phyloP scores from a whole-genome alignment of 2,888 invertebrate genomes.

The Eudasyphora cyanicolor region DNA sequence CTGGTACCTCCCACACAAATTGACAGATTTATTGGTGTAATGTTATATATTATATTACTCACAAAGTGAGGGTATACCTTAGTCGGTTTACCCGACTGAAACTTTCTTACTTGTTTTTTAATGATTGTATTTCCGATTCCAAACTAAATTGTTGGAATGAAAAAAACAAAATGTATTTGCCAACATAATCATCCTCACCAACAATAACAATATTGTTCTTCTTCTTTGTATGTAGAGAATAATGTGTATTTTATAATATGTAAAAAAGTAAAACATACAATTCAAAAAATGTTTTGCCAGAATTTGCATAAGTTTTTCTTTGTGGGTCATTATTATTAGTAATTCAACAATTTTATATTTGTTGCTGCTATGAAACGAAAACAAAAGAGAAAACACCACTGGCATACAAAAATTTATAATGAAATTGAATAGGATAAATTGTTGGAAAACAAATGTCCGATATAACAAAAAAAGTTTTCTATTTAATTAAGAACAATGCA shows the following conservation, averaged over 20 bases:
- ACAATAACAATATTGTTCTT: neutral
- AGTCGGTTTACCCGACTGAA: too few species aligned
- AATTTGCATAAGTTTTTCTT: neutral
- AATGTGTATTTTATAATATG: too few species aligned
- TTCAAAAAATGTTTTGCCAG: neutral
- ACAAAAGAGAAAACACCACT: neutral
- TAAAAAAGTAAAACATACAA: too few species aligned
- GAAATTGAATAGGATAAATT: neutral
- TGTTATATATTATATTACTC: too few species aligned
- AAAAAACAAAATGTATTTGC: neutral
- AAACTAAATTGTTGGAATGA: neutral
- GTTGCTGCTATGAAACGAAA: neutral
- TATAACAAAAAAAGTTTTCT: neutral
- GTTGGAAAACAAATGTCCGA: neutral
- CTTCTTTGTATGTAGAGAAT: neutral
- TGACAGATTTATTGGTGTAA: too few species aligned
- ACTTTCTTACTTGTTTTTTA: too few species aligned
- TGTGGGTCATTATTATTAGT: neutral
- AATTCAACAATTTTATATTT: neutral
- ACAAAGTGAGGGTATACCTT: too few species aligned
- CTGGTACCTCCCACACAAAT: too few species aligned
- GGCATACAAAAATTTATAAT: neutral
- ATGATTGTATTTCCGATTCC: neutral
- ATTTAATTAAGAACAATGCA: slow-evolving; percentile 1
- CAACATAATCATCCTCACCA: neutral